Evolutionary conservation across 1,140 invertebrate genomes (phyloP).

Genomic region (Sinella curviseta): DNA sequence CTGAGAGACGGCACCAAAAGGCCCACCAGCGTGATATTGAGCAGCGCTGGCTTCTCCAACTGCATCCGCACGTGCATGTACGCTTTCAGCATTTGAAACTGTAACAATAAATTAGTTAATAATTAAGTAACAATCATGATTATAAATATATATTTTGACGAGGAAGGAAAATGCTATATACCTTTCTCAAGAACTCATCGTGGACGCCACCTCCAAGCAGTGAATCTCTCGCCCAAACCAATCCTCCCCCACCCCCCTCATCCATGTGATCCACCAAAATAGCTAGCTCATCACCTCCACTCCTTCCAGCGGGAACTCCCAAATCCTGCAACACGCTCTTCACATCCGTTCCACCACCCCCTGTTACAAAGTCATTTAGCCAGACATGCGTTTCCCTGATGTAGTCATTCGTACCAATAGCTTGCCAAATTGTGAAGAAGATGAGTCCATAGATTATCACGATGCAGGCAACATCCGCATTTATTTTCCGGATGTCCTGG

Average conservation of each 20-base stretch:
- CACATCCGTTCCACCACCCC: background rate
- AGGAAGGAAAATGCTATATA: background rate
- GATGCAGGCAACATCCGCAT: conserved; percentile 16
- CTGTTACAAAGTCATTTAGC: conserved; percentile 38
- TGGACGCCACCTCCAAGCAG: background rate
- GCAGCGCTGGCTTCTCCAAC: conserved; percentile 27
- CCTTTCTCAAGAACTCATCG: conserved; percentile 18
- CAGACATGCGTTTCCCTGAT: conserved; percentile 36
- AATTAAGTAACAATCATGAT: background rate
- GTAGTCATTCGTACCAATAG: conserved; percentile 31
- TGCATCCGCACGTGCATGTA: conserved; percentile 39
- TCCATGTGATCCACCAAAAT: background rate
- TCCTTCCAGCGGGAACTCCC: background rate
- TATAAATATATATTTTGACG: background rate
- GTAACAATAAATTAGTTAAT: background rate
- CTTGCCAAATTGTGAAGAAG: conserved; percentile 34
- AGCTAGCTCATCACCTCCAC: background rate
- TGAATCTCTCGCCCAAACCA: background rate
- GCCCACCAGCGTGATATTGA: background rate
- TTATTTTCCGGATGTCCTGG: background rate
- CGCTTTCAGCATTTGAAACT: conserved; percentile 35
- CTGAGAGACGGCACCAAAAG: background rate
- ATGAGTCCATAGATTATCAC: background rate
- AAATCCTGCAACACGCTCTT: background rate
- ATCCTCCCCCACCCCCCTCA: background rate